A percentile compares a stretch with the other conserved stretches of the same genome.
Conservation (phyloP, 1,140 invertebrate species). For the Drosophila tani region DNA sequence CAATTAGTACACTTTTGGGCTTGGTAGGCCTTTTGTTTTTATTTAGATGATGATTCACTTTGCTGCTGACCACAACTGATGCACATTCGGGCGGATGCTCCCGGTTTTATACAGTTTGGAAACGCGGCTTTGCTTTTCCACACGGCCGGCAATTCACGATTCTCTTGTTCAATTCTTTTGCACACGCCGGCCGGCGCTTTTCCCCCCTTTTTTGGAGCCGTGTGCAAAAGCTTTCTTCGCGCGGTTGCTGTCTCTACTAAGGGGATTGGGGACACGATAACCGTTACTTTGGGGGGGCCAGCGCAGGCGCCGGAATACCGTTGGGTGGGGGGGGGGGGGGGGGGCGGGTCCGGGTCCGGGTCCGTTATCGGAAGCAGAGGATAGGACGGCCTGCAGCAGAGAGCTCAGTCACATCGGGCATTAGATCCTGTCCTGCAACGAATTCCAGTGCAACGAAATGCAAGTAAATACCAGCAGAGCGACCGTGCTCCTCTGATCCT, state of each 20-base stretch:
- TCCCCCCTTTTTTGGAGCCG: slow-evolving; percentile 39
- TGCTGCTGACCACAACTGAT: slow-evolving; percentile 73
- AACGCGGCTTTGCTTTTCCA: slow-evolving; percentile 70
- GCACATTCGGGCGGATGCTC: slow-evolving; percentile 49
- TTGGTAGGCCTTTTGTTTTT: slow-evolving; percentile 21
- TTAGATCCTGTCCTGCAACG: slow-evolving; percentile 60
- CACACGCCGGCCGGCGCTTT: slow-evolving; percentile 64
- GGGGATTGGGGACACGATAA: slow-evolving; percentile 7
- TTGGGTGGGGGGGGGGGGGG: slow-evolving; percentile 38
- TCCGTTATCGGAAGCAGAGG: slow-evolving; percentile 53
- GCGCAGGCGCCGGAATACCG: slow-evolving; percentile 25
- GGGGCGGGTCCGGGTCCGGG: slow-evolving; percentile 44
- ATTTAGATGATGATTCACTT: slow-evolving; percentile 48
- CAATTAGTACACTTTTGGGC: slow-evolving; percentile 27
- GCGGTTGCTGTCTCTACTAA: slow-evolving; percentile 18
- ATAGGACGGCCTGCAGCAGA: slow-evolving; percentile 69
- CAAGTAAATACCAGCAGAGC: slow-evolving; percentile 62
- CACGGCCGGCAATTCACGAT: slow-evolving; percentile 44
- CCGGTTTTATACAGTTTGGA: slow-evolving; percentile 73
- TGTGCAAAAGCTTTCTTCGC: slow-evolving; percentile 50
- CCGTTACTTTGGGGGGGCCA: slow-evolving; percentile 26
- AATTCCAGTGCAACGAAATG: slow-evolving; percentile 74
- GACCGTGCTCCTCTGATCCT: neutral
- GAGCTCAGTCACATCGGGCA: slow-evolving; percentile 61
- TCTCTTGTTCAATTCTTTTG: slow-evolving; percentile 62